Percentiles rank a stretch among this genome's conserved stretches.
phyloP scores from a whole-genome alignment of 2,888 invertebrate genomes.

The Chaetogeoica ovagalla region DNA sequence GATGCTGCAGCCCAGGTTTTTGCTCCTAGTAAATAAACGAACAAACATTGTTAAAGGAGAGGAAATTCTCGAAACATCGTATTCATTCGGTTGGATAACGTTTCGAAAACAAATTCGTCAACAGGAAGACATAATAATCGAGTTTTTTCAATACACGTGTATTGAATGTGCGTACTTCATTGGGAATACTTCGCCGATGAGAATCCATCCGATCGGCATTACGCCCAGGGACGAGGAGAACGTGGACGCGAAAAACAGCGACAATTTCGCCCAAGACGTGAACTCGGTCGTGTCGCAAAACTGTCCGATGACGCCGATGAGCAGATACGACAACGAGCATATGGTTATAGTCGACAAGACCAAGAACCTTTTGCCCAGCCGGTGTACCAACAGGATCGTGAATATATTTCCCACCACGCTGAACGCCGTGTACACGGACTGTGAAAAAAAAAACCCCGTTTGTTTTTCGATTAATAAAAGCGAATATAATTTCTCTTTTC shows the following conservation, averaged over 20 bases:
- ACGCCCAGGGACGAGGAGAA: constrained; percentile 33
- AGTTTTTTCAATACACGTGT: no score
- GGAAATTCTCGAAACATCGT: no score
- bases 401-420: constrained; percentile 19
- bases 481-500: no score
- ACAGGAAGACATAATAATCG: no score
- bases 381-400: constrained; percentile 27
- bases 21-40: constrained; percentile 15
- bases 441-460: not conserved
- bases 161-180: constrained; percentile 29
- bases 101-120: no score
- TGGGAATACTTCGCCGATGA: constrained; percentile 41
- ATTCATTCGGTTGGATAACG: no score
- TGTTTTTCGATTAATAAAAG: no score
- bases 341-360: constrained; percentile 9
- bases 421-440: constrained; percentile 20
- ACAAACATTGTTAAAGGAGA: not conserved
- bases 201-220: constrained; percentile 40
- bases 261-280: not conserved
- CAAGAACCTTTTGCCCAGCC: constrained; percentile 14
- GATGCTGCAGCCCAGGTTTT: constrained; percentile 34
- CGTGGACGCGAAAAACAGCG: constrained; percentile 3
- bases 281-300: not conserved
- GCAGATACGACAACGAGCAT: constrained; percentile 10
- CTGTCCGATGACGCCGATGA: constrained; percentile 15